These are phyloP conservation scores for Sciurus vulgaris DNA, from an alignment of 2,797 vertebrate genomes.

Conservation along the genomic window DNA sequence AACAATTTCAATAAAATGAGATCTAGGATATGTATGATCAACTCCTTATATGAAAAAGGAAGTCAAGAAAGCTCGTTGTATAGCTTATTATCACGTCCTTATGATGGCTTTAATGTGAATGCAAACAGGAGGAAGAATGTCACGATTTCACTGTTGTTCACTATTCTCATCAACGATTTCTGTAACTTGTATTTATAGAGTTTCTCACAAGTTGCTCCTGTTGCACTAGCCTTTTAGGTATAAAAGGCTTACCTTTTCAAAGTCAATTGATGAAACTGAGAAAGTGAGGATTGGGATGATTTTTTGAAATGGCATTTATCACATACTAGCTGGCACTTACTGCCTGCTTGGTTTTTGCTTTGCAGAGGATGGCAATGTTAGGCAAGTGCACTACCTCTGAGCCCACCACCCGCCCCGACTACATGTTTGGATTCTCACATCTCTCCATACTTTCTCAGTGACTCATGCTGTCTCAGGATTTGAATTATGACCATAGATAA, in stretches of 20 bases:
- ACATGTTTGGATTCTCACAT: neutral
- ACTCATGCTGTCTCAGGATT: neutral
- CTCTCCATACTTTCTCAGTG: neutral
- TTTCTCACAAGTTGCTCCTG: neutral
- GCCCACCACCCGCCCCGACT: neutral
- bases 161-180: neutral
- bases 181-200: neutral
- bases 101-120: neutral
- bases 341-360: neutral
- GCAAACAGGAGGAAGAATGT: neutral
- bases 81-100: neutral
- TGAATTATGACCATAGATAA: constrained; percentile 9
- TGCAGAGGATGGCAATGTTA: neutral
- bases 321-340: neutral
- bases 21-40: neutral
- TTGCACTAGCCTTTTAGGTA: neutral
- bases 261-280: neutral
- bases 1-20: neutral
- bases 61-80: neutral
- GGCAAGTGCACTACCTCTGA: neutral
- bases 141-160: neutral
- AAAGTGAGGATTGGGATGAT: neutral
- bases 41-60: neutral
- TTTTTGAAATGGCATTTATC: neutral
- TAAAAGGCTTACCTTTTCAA: constrained; percentile 5